Evolutionary conservation across 2,113 vertebrate species (phyloP).

Genomic region (Pristiophorus japonicus): DNA sequence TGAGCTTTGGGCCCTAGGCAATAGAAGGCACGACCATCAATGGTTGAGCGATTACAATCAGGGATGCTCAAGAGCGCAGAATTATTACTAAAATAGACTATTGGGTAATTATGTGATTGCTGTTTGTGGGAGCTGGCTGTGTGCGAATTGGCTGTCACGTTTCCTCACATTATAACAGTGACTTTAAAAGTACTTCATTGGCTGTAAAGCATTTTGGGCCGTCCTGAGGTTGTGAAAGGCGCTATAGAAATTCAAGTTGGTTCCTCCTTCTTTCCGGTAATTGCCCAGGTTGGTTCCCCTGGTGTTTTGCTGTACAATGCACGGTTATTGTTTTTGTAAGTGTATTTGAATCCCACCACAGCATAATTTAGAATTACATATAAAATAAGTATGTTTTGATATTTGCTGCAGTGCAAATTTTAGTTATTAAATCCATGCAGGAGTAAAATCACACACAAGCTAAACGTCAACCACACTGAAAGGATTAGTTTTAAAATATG

Average conservation of each 20-base stretch:
- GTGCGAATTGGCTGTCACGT: background rate
- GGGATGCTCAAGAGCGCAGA: no score
- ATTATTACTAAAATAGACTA: background rate
- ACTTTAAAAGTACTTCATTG: background rate
- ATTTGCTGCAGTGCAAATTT: background rate
- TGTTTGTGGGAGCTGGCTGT: background rate
- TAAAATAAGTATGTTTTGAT: background rate
- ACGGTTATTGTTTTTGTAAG: background rate
- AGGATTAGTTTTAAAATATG: background rate
- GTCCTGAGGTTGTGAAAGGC: background rate
- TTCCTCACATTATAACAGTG: background rate
- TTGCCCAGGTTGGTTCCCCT: background rate
- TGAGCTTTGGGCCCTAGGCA: no score
- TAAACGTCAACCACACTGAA: background rate
- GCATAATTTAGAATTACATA: background rate
- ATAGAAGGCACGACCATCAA: no score
- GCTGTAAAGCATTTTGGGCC: background rate
- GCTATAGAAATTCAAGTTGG: background rate
- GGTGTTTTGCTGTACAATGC: background rate
- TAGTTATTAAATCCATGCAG: background rate
- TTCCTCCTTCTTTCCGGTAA: background rate
- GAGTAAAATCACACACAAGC: background rate
- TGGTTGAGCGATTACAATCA: no score
- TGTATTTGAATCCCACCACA: background rate
- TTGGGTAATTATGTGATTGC: background rate